These are phyloP conservation scores for Leptarthrus brevirostris DNA, from an alignment of 2,888 invertebrate species.

Conservation along the genomic window DNA sequence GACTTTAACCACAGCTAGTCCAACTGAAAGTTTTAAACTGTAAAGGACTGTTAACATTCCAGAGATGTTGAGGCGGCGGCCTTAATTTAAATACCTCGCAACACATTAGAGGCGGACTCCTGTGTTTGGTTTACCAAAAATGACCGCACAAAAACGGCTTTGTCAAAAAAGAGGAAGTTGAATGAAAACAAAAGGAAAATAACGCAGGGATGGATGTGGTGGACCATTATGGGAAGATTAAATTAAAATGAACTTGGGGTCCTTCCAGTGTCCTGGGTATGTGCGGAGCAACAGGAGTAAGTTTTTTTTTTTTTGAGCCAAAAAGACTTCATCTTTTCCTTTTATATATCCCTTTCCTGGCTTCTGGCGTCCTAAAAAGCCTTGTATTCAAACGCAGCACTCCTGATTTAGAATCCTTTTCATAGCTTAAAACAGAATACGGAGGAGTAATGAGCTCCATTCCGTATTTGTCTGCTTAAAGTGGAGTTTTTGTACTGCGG, in stretches of 20 bases:
- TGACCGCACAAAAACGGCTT: background rate
- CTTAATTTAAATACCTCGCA: constrained; percentile 27
- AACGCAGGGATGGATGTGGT: background rate
- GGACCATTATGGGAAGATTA: background rate
- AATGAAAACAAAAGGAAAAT: background rate
- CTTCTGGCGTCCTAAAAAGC: background rate
- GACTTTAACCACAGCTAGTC: background rate
- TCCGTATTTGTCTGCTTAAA: too few species aligned
- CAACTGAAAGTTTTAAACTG: constrained; percentile 7
- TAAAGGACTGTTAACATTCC: background rate
- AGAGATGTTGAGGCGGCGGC: background rate
- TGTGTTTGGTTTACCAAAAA: constrained; percentile 22
- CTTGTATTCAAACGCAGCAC: constrained; percentile 10
- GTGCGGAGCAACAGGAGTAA: background rate
- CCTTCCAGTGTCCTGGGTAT: background rate
- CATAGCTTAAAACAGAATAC: background rate
- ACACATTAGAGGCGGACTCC: constrained; percentile 18
- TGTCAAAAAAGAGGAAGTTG: constrained; percentile 3
- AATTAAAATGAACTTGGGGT: constrained; percentile 15
- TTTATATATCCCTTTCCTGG: background rate
- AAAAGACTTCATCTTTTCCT: background rate
- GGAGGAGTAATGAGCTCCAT: background rate
- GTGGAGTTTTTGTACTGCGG: too few species aligned
- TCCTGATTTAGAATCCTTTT: constrained; percentile 11
- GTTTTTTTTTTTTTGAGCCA: background rate